Conservation (phyloP, 2,797 vertebrate species). For the Platalea minor region DNA sequence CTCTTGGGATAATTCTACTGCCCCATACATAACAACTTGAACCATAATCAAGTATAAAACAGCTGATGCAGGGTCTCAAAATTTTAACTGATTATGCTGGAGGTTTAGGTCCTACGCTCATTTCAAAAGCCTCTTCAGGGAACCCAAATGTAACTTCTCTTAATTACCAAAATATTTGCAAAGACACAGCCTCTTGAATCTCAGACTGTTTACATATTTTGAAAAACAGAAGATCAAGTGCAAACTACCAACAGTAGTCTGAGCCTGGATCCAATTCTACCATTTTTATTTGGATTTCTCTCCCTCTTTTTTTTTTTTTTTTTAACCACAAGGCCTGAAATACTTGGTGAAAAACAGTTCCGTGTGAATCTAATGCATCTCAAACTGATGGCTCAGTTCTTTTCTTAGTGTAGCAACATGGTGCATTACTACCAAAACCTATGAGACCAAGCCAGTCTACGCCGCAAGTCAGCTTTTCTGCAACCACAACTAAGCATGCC, state of each 20-base stretch:
- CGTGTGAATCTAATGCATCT: not conserved
- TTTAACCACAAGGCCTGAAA: not conserved
- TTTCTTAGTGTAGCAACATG: not conserved
- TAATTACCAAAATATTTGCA: not conserved
- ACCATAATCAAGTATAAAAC: not conserved
- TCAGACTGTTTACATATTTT: not conserved
- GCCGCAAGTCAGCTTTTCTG: not conserved
- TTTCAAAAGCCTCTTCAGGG: not conserved
- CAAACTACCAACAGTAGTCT: not conserved
- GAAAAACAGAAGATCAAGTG: not conserved
- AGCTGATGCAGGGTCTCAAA: not conserved
- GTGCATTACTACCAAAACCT: not conserved
- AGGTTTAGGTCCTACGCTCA: not conserved
- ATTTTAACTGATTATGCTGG: not conserved
- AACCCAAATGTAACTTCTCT: not conserved
- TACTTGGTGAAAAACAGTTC: not conserved
- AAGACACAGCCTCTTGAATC: not conserved
- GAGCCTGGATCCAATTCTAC: not conserved
- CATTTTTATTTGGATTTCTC: not conserved
- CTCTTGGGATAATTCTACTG: not conserved
- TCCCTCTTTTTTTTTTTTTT: not conserved
- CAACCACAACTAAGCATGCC: not conserved
- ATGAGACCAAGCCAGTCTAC: not conserved
- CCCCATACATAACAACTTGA: not conserved
- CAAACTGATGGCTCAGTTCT: not conserved